Evolutionary conservation across 2,888 invertebrate genomes (phyloP), one percentile per base, ranked within the genome.

Genomic region (Caenorhabditis wallacei): DNA sequence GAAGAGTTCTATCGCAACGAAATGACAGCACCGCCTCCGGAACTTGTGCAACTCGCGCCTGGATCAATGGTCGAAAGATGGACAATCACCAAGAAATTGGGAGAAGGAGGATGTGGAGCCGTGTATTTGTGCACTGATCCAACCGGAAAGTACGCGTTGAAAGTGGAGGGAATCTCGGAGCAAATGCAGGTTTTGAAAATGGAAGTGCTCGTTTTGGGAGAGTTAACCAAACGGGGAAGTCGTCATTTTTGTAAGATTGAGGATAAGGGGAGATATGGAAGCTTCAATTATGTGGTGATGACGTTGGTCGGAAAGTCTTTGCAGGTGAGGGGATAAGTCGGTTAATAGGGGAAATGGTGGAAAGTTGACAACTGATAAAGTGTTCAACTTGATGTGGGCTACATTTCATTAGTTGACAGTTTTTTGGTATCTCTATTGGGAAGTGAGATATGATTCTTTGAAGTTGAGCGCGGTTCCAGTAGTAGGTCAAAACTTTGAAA

Each of bases 1-100:
- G 74, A 74, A 57, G 46, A 66, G 66, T 66, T 75, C 30, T 48
- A 75, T 75, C 75, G 46, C 46, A 48, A 18, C 46, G 46, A 16
- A 40, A 81, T 81, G 81, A 75, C 81, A 64, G 81, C 82, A 51
- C 82, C 76, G 30, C 76, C 76, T 13, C 76, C 82, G 20, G 88
- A 88, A 84, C 81, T 90, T n/a, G 88, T 90, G 8, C 88, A 90
- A 75, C 78, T 90, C 20, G 11, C 40, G 1, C 84, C 90, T 53
- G 90, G 89, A n/a, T 61, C 78, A 0, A 82, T 64, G 74, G 82
- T 89, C 59, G 89, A 89, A 61, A 79, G 89, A 40, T 90, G 90
- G 90, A 84, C 83, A 8, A 88, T 89, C 75, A 83, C 79, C 30
- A 90, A 90, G 84, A 90, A 90, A 84, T 70, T 90, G 46, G 89